Conservation (phyloP, 92 coral and sea anemone genomes). For the Bergia sp. region DNA sequence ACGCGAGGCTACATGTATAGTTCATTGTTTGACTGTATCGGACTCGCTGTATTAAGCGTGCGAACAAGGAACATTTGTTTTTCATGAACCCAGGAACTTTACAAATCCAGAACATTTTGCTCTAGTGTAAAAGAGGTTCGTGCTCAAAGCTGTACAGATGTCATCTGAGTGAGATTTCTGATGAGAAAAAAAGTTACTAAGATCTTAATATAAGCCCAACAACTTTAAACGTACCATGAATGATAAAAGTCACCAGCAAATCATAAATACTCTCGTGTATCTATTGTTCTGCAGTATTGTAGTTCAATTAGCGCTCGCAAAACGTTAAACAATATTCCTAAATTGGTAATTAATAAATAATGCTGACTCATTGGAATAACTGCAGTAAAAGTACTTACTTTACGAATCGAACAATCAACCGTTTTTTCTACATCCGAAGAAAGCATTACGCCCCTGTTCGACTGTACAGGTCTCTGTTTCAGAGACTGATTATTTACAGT, state of each 20-base stretch:
- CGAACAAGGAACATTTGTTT: background rate
- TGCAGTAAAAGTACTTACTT: background rate
- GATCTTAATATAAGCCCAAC: background rate
- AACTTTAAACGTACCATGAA: background rate
- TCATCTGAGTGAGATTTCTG: background rate
- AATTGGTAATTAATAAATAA: constrained; percentile 16
- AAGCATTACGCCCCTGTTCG: background rate
- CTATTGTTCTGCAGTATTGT: background rate
- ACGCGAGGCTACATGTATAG: too few relatives aligned
- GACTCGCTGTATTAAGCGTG: background rate
- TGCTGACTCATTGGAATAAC: background rate
- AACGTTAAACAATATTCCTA: background rate
- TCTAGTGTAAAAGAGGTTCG: background rate
- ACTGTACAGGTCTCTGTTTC: constrained; percentile 34
- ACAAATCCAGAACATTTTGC: too few relatives aligned
- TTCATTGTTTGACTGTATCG: background rate
- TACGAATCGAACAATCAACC: too few relatives aligned
- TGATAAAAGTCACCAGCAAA: background rate
- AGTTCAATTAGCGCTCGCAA: background rate
- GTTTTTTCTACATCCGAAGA: background rate
- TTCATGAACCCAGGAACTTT: background rate
- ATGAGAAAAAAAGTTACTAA: background rate
- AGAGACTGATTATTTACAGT: constrained; percentile 29
- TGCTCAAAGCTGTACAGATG: background rate
- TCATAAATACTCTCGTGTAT: constrained; percentile 8